These are phyloP conservation scores for Cyclura pinguis DNA, from an alignment of 2,797 vertebrate genomes.

Conservation along the genomic window DNA sequence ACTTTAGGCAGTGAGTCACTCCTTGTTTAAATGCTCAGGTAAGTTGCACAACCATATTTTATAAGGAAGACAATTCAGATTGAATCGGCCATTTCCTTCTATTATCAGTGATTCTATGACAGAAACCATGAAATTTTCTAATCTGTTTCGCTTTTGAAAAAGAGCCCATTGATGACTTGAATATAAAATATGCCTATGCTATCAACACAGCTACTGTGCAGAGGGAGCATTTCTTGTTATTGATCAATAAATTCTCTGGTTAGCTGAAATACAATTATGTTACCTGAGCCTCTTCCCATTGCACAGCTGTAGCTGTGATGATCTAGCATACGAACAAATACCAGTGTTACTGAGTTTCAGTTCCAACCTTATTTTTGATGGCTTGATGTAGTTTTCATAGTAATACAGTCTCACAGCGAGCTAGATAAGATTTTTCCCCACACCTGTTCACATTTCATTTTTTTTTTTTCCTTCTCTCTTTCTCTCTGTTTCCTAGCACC, in stretches of 20 bases:
- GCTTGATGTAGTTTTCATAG: not conserved
- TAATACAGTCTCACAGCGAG: not conserved
- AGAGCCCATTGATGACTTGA: not conserved
- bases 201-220: not conserved
- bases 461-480: no score
- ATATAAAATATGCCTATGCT: not conserved
- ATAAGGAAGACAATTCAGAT: not conserved
- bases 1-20: not conserved
- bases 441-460: not conserved
- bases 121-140: not conserved
- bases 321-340: not conserved
- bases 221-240: not conserved
- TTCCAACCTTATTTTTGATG: not conserved
- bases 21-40: not conserved
- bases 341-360: not conserved
- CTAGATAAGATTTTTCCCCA: not conserved
- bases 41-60: not conserved
- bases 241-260: not conserved
- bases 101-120: not conserved
- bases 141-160: not conserved
- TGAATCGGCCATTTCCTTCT: not conserved
- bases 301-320: not conserved
- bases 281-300: not conserved
- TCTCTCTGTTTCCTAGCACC: not conserved
- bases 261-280: not conserved